These are phyloP conservation scores for Yponomeuta malinellus DNA, from an alignment of 2,888 invertebrate species.

Conservation along the genomic window DNA sequence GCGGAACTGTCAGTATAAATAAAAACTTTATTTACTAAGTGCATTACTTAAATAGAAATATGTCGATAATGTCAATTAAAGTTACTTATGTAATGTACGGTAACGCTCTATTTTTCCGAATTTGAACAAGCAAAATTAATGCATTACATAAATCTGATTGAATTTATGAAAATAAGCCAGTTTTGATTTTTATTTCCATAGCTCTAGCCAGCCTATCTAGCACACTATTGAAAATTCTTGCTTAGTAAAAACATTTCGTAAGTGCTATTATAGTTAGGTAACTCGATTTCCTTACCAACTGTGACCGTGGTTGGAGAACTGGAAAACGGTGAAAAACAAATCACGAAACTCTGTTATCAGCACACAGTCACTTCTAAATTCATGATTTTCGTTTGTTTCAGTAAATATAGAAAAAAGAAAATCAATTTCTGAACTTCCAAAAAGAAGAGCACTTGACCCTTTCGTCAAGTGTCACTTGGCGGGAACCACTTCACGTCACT, in stretches of 20 bases:
- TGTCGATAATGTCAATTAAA: too few relatives aligned
- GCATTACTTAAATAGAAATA: too few relatives aligned
- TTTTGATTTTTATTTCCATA: too few relatives aligned
- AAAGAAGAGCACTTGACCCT: neutral
- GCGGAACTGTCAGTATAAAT: too few relatives aligned
- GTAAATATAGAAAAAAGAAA: neutral
- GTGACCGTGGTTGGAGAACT: neutral
- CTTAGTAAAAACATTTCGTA: neutral
- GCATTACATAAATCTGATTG: too few relatives aligned
- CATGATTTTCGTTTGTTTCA: neutral
- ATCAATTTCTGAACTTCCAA: neutral
- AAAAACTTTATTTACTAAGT: too few relatives aligned
- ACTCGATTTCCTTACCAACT: neutral
- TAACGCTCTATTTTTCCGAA: too few relatives aligned
- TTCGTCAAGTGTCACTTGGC: neutral
- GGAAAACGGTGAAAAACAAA: neutral
- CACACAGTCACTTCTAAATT: constrained; percentile 5
- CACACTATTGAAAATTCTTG: too few relatives aligned
- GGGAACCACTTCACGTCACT: neutral
- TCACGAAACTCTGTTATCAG: neutral
- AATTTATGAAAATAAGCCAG: too few relatives aligned
- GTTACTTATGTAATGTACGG: too few relatives aligned
- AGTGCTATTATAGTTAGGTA: neutral
- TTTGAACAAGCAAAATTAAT: too few relatives aligned
- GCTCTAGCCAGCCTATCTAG: too few relatives aligned